These are phyloP conservation scores for Sarcoramphus papa DNA, from an alignment of 2,797 vertebrate species.

Conservation along the genomic window DNA sequence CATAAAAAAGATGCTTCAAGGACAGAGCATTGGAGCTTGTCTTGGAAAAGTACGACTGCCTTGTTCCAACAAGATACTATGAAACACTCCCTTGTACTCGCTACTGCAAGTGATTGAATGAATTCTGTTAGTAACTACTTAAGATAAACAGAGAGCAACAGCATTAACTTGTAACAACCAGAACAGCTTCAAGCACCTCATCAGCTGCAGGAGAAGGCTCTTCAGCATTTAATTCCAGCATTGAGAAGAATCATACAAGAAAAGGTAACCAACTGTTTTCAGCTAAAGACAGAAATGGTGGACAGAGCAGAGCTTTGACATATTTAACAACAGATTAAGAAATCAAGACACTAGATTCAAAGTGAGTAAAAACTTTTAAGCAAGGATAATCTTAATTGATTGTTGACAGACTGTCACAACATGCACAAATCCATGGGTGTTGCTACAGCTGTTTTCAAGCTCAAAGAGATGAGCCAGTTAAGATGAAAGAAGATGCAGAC, in stretches of 20 bases:
- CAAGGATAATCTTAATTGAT: neutral
- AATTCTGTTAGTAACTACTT: neutral
- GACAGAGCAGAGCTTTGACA: neutral
- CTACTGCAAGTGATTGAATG: neutral
- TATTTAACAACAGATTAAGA: neutral
- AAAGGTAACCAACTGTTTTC: neutral
- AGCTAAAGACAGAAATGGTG: neutral
- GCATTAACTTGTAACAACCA: neutral
- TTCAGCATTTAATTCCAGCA: neutral
- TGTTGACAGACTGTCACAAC: neutral
- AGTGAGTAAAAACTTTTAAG: neutral
- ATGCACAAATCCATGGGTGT: neutral
- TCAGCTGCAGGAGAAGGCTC: neutral
- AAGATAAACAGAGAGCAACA: neutral
- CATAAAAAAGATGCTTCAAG: constrained; percentile 2
- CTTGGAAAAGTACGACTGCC: neutral
- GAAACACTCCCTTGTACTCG: neutral
- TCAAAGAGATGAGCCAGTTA: neutral
- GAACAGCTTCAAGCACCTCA: neutral
- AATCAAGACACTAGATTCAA: neutral
- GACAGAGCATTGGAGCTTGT: neutral
- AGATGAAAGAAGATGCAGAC: neutral
- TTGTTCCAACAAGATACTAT: neutral
- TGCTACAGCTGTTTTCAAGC: constrained; percentile 5
- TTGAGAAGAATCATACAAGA: neutral